Evolutionary conservation across 64 coral and sea anemone genomes (phyloP), one percentile per base, ranked within the genome.

Genomic region (Trachythela sp.): DNA sequence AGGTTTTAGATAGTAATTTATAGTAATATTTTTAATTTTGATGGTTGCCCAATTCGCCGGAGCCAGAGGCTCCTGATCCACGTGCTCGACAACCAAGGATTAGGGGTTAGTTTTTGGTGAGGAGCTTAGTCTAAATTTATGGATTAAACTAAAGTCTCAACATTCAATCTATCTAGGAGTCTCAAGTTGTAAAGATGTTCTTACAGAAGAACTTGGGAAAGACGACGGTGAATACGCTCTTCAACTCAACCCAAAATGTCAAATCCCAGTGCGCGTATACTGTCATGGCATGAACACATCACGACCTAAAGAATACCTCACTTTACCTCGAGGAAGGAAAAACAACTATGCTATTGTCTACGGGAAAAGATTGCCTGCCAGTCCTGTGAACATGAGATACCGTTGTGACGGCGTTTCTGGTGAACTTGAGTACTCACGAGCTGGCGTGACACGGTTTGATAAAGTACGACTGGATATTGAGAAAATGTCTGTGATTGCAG

Each of bases 271-370:
- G 1, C 88, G 91, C 26, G 96, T 99, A 5, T 99, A 95, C 64
- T 99, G 96, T 54, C 89, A 95, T 48, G 94, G 93, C 35, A 99
- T 99, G 91, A 94, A 99, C 33, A 95, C 93, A 8, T 89, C 86
- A 22, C 70, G 67, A 1, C 96, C 96, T 0, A 94, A 93, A 32
- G 96, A 94, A 24, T 99, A 87, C 43, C 59, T 99, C 17, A 95
- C 91, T 0, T 84, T 95, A 8, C 77, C 64, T 24, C 86, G 93
- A 24, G 96, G 96, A 0, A 86, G 45, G 24, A 86, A 94, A 40
- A 77, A 99, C 38, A 99, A 99, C 31, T 99, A 99, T 40, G 96
- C 91, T 8, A 87, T 89, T 48, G 89, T 99, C 36, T 99, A 99
- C 38, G 84, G 84, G 33, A 92, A 85, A 52, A 84, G 93, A 35